phyloP scores from a whole-genome alignment of 2,888 invertebrate genomes.

The Camponotus fellah region DNA sequence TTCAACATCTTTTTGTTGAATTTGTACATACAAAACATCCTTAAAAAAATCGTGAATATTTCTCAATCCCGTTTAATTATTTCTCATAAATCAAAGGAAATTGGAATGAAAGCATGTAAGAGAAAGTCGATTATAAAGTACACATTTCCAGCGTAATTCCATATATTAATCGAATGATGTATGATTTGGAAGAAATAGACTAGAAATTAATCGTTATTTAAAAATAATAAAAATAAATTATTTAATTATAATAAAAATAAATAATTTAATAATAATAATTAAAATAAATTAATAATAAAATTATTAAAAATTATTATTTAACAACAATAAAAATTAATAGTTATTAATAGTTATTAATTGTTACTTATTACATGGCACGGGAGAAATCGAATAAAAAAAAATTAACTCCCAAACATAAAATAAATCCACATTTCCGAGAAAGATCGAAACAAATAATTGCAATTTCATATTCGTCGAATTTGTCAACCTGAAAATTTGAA shows the following conservation, averaged over 20 bases:
- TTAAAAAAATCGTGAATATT: background rate
- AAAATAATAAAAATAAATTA: no score
- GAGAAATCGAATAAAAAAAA: background rate
- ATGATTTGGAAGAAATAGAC: no score
- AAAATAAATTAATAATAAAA: no score
- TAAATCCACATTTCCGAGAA: background rate
- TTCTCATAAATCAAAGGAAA: background rate
- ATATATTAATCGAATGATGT: background rate
- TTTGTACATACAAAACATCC: no score
- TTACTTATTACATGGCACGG: background rate
- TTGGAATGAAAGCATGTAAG: background rate
- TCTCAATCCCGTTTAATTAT: background rate
- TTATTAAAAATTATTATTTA: no score
- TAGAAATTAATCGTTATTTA: no score
- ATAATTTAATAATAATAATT: no score
- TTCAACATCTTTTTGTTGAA: no score
- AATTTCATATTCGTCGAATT: background rate
- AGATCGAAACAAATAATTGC: background rate
- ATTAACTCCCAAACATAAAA: background rate
- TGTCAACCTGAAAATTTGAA: background rate
- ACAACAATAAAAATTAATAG: no score
- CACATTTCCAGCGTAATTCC: background rate
- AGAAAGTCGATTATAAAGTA: background rate
- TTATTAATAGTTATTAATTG: background rate
- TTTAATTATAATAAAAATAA: no score